A percentile compares a stretch with the other conserved stretches of the same genome.
Conservation (phyloP, 2,113 vertebrate species). For the Tachuris rubrigastra region DNA sequence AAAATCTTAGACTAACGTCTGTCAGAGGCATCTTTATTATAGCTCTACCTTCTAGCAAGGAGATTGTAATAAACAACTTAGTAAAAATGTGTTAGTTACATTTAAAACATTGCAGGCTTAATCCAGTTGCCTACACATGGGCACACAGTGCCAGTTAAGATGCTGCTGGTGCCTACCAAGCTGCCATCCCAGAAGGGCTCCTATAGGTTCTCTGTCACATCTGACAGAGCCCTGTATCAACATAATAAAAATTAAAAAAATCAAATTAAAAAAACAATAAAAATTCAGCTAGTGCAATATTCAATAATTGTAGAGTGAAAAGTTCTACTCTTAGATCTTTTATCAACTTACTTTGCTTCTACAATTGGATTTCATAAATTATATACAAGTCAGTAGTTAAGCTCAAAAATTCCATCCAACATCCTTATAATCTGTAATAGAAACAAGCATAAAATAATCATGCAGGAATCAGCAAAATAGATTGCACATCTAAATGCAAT, state of each 20-base stretch:
- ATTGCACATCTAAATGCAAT: constrained; percentile 1
- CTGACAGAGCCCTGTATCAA: background rate
- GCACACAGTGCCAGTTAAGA: fast-evolving
- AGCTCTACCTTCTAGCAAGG: background rate
- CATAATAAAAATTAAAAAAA: background rate
- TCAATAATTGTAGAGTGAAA: background rate
- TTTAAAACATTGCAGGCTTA: background rate
- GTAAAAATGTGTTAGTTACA: background rate
- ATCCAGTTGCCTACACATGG: fast-evolving
- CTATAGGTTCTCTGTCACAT: background rate
- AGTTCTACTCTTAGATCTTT: background rate
- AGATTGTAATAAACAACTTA: background rate
- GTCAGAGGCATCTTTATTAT: background rate
- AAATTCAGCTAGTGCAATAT: background rate
- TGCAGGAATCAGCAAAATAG: background rate
- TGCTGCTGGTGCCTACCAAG: background rate
- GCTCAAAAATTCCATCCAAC: background rate
- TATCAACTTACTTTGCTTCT: background rate
- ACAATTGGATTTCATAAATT: background rate
- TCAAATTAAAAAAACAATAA: background rate
- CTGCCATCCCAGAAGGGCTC: background rate
- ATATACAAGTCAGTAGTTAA: background rate
- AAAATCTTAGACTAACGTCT: background rate
- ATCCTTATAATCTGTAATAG: background rate
- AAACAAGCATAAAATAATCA: constrained; percentile 6